Evolutionary conservation across 1,140 invertebrate species (phyloP), one percentile per base, ranked within the genome.

Genomic region (Hycleus cichorii): DNA sequence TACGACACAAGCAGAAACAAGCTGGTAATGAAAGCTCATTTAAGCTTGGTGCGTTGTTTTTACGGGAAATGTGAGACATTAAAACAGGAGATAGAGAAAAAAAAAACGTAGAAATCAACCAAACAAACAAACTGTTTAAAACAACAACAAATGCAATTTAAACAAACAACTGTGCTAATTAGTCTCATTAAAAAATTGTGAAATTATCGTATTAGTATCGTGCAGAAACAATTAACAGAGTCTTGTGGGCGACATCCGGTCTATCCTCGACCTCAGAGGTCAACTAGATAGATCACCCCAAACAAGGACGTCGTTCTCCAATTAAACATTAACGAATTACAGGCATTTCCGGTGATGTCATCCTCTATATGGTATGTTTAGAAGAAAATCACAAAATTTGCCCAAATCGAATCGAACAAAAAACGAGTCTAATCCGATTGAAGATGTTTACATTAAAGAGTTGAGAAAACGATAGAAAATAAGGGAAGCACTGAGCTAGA

Each of bases 231-330:
- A 53, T 53, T 53, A 53, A 45, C 51, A 45, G 44, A 53, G 26
- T 46, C 51, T 32, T 45, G 51, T 53, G 51, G 51, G 51, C 51
- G 51, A 53, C 51, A 53, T 53, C 51, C 51, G 51, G 51, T 45
- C 39, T 53, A 45, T 42, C 46, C 42, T 32, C 51, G 51, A 53
- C 51, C 51, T 32, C 51, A 5, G 42, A 45, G 51, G 51, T 53
- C 51, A 53, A 53, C 51, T 32, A 32, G 32, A 32, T 32, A 32
- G 32, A 32, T 32, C 32, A 32, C 32, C 32, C 32, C 32, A 4
- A 32, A 32, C 32, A 32, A 32, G 32, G 32, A 32, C 32, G 32
- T 32, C 1, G 32, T 32, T 32, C 32, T 32, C 32, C 32, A 32
- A 32, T 32, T 32, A 32, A 32, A 32, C 7, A 32, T 7, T 32